A percentile compares a stretch with the other conserved stretches of the same genome.
Evolutionary conservation across 2,888 invertebrate genomes (phyloP).

Genomic region (Diarsia mendica): DNA sequence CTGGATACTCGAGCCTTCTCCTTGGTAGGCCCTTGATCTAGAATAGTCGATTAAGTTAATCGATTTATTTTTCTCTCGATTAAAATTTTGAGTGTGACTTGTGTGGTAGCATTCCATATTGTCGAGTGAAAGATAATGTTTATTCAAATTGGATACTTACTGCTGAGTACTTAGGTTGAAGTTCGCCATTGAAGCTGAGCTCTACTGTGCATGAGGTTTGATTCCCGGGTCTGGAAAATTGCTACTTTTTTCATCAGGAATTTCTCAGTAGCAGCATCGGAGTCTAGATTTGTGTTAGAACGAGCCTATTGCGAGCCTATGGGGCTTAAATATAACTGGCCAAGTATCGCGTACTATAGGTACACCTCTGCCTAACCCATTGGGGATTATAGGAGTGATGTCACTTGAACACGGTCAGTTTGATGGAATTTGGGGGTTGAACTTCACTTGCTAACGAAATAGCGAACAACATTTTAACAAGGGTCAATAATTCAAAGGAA

Average conservation of each 20-base stretch:
- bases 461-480: neutral
- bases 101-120: neutral
- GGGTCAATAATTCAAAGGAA: neutral
- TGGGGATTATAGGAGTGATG: too few relatives aligned
- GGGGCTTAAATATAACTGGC: too few relatives aligned
- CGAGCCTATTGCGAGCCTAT: too few relatives aligned
- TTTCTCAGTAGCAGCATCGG: too few relatives aligned
- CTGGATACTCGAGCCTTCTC: slow-evolving; percentile 69
- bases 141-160: neutral
- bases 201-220: too few relatives aligned
- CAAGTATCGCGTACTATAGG: too few relatives aligned
- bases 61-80: slow-evolving; percentile 57
- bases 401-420: neutral
- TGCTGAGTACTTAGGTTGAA: too few relatives aligned
- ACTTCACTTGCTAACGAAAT: neutral
- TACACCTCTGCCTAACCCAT: too few relatives aligned
- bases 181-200: too few relatives aligned
- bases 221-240: too few relatives aligned
- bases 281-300: too few relatives aligned
- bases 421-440: neutral
- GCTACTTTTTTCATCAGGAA: too few relatives aligned
- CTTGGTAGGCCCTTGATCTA: slow-evolving; percentile 77
- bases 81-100: neutral
- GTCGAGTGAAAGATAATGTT: neutral
- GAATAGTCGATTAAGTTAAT: slow-evolving; percentile 64